Evolutionary conservation across 1,140 invertebrate genomes (phyloP), one percentile per base, ranked within the genome.

Genomic region (Trachymyrmex cornetzi): DNA sequence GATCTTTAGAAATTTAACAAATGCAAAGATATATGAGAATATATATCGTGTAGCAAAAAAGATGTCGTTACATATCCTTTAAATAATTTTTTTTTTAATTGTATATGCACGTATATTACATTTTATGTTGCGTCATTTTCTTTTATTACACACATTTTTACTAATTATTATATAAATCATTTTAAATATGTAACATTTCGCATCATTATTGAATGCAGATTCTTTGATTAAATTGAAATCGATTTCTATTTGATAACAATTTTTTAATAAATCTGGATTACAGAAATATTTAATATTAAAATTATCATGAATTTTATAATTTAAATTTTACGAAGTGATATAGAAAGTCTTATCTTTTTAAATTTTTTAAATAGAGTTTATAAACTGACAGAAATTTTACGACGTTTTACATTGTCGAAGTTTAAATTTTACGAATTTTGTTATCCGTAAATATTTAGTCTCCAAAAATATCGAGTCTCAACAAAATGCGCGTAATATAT

Each of bases 1-100:
- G 34, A 88, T 71, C 66, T 44, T 22, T 14, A 48, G 71, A 66
- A 11, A 16, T 9, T 61, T 59, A 74, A 14, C 24, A 27, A 24
- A 12, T 7, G 11, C 50, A 27, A 27, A 74, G 22, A 16, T 27
- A 80, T 69, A 7, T 7, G 34, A 69, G 19, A 38, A 38, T 38
- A 38, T 7, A 66, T 57, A 63, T 53, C 48, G 30, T 34, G 27
- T 6, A 34, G 11, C 38, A n/a, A 55, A 16, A 16, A 57, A 1
- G 2, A 77, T 24, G 2, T 24, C 12, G n/a, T 30, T 55, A 74
- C 38, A 53, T 4, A 53, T 30, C 7, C 3, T 71, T 48, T 48
- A 9, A 71, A 48, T 24, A 71, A 71, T 22, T 67, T 14, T 67
- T 69, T 4, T 50, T 71, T 50, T 22, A 71, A 48, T 71, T 67